Base-by-base conservation (phyloP, 35 echinoderm and acorn worm species). In the Ophioderma brevispina region DNA sequence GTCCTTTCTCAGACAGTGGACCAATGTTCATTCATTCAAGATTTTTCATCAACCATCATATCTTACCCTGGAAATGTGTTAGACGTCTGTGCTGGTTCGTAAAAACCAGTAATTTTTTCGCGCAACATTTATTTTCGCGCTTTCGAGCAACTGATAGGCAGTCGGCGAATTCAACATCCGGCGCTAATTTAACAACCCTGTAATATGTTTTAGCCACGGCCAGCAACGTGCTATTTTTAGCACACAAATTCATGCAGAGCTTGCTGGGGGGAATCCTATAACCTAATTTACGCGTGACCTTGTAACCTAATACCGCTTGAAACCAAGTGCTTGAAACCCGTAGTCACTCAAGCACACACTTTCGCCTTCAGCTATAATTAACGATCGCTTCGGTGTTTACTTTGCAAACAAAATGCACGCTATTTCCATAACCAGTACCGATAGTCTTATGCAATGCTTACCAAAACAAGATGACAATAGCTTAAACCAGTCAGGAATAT, bases 151-250 rank as follows among this genome's bases (percentile, higher is more conserved):
- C 39, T 6, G n/a, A 11, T 21, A 18, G 13, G 31, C 39, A 25
- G n/a, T 52, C n/a, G n/a, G 84, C 84, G 84, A 86, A 86, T 55
- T 55, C 64, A 64, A 86, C 33, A n/a, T n/a, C 31, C 19, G 46
- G 84, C 50, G 84, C n/a, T n/a, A n/a, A 86, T 64, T 64, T 33
- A 64, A 28, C 23, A 52, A 31, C 52, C 13, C 10, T 14, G 13
- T 1, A 63, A 32, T 33, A 33, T 86, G 33, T 2, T 34, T 36
- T 33, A 31, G 2, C 4, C 37, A 55, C 36, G 25, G 25, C 42
- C 42, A 23, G 36, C 46, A 63, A 25, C 13, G 33, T 36, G 41
- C 41, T 46, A 46, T 46, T 46, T 46, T 46, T 46, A 46, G 41
- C 41, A 4, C 4, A 4, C 5, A 4, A 46, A 46, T 4, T 46